Conservation (phyloP, 2,797 vertebrate genomes). For the Hyperoplus immaculatus region DNA sequence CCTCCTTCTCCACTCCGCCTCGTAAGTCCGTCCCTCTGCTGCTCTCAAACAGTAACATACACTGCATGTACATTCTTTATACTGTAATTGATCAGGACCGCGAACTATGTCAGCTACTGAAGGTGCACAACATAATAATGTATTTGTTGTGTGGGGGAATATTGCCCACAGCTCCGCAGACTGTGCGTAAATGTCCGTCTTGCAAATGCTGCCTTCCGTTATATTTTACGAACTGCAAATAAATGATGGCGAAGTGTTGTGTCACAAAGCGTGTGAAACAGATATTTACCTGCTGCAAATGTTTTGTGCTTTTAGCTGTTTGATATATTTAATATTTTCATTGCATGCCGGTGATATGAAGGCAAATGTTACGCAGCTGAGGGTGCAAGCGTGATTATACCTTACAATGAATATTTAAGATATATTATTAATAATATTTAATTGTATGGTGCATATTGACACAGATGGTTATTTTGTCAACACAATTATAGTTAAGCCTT, state of each 20-base stretch:
- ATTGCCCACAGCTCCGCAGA: rapidly evolving
- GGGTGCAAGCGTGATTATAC: not conserved
- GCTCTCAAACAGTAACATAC: not conserved
- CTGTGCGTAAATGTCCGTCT: not conserved
- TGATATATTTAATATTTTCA: not conserved
- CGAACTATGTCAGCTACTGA: not conserved
- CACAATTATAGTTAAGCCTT: not conserved
- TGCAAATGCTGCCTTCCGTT: not conserved
- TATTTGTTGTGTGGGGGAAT: not conserved
- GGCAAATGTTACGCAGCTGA: not conserved
- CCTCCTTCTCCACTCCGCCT: constrained; percentile 82
- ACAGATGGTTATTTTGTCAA: not conserved
- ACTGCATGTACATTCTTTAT: not conserved
- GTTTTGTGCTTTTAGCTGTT: not conserved
- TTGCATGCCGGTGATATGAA: not conserved
- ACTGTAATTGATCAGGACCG: not conserved
- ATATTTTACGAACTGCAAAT: not conserved
- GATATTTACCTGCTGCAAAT: not conserved
- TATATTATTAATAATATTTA: no score
- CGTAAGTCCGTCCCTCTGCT: constrained; percentile 84
- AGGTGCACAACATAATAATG: not conserved
- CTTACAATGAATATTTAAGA: no score
- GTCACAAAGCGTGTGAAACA: not conserved
- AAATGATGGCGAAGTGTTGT: not conserved
- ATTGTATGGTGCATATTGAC: not conserved